These are phyloP conservation scores for Drosophila ananassae DNA, from an alignment of 1,140 invertebrate genomes.

Conservation along the genomic window DNA sequence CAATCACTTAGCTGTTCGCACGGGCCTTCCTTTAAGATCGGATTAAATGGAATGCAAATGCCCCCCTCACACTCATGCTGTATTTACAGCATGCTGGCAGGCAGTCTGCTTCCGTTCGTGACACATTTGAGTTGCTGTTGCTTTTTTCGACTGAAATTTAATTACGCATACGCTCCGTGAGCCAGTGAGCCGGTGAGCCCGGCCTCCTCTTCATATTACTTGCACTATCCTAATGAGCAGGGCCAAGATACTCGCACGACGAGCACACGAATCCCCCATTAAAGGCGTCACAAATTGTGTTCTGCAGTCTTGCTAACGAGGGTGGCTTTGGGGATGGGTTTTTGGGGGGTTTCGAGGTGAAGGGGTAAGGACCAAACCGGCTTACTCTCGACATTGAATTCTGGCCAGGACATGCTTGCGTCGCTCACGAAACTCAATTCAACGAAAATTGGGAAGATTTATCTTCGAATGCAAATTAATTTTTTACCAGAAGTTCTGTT, in stretches of 20 bases:
- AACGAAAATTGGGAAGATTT: neutral
- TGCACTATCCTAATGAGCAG: conserved; percentile 69
- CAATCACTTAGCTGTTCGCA: conserved; percentile 63
- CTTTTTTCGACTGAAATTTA: conserved; percentile 57
- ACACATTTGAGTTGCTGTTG: conserved; percentile 1
- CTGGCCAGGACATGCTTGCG: neutral
- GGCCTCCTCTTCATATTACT: conserved; percentile 19
- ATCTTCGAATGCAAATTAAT: conserved; percentile 1
- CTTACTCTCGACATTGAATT: neutral
- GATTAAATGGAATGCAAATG: conserved; percentile 41
- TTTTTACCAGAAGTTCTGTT: neutral
- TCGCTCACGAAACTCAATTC: neutral
- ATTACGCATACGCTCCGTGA: conserved; percentile 69
- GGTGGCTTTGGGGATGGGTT: neutral
- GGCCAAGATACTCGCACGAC: conserved; percentile 11
- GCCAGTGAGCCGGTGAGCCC: conserved; percentile 30
- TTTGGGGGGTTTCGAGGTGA: neutral
- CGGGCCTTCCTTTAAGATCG: conserved; percentile 31
- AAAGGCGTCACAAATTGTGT: conserved; percentile 34
- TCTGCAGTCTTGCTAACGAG: conserved; percentile 14
- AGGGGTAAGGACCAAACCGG: neutral
- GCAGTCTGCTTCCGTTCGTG: conserved; percentile 63
- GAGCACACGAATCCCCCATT: conserved; percentile 15
- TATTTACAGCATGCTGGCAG: conserved; percentile 28
- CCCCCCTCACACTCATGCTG: neutral